Evolutionary conservation across 2,797 vertebrate genomes (phyloP), one percentile per base, ranked within the genome.

Genomic region (Labroides dimidiatus): DNA sequence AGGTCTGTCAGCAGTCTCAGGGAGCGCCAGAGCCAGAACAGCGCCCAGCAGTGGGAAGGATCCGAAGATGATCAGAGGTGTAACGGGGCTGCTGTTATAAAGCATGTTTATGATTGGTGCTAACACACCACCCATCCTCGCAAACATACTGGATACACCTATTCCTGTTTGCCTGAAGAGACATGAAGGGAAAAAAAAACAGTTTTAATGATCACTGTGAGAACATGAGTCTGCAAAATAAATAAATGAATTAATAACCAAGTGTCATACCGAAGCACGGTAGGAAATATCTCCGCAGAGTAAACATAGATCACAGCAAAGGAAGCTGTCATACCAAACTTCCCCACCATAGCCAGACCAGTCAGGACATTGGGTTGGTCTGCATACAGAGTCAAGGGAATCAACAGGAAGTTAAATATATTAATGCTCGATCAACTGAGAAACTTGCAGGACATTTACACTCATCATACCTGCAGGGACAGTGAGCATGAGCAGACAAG

Each of bases 241-340:
- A 62, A 24, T 8, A 27, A 27, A 27, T 36, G 7, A 13, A 10
- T n/a, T n/a, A 17, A 15, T 4, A 21, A 36, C 2, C 10, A 49
- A 12, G 0, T 7, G 23, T 50, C 73, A 70, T 70, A 93, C 93
- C 93, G 88, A 43, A 98, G 92, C 7, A 95, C 87, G 0, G 96
- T 98, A 1, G 97, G 97, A 77, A 96, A 97, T 39, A 98, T 93
- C 89, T 98, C 96, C 36, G 95, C 96, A 0, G 95, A 95, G 90
- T 97, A 97, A n/a, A 99, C 94, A 10, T 97, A 98, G 69, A 97
- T 93, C 75, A 97, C 94, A 33, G 96, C 94, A 86, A 98, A 98
- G 0, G 96, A 96, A 0, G 95, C 94, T 1, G 97, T 96, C 80
- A 98, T 91, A 3, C 96, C 96, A 82, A 97, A 98, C 78, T 98